Percentiles rank a stretch among this genome's conserved stretches.
Conservation (phyloP, 2,888 invertebrate species). For the Oligia latruncula region DNA sequence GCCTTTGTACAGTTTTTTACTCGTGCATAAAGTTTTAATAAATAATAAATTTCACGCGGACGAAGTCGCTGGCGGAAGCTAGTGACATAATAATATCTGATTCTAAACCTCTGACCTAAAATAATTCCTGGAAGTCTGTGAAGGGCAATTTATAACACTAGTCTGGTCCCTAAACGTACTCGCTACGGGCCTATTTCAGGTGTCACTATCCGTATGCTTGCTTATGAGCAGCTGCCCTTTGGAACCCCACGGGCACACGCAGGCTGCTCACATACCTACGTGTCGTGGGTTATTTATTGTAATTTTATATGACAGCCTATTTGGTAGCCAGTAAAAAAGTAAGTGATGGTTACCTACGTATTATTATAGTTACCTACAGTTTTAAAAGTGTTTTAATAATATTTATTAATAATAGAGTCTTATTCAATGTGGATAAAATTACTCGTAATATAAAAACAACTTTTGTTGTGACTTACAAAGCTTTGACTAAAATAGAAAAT, state of each 20-base stretch:
- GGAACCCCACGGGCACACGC: slow-evolving; percentile 2
- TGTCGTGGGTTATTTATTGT: slow-evolving; percentile 19
- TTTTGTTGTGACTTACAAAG: slow-evolving; percentile 16
- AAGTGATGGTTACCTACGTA: not conserved
- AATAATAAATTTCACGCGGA: too few relatives aligned
- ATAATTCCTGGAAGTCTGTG: not conserved
- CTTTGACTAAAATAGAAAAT: not conserved
- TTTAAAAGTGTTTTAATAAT: not conserved
- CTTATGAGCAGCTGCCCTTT: slow-evolving; percentile 43
- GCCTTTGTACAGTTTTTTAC: too few relatives aligned
- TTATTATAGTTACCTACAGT: not conserved
- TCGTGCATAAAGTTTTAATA: too few relatives aligned
- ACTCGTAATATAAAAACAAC: slow-evolving; percentile 6
- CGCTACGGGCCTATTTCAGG: slow-evolving; percentile 34
- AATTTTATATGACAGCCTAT: slow-evolving; percentile 28
- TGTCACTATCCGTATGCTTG: slow-evolving; percentile 40
- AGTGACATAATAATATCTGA: not conserved
- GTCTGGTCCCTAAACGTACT: slow-evolving; percentile 19
- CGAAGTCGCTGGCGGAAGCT: not conserved
- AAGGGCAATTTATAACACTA: not conserved
- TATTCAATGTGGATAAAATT: not conserved
- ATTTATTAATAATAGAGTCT: too few relatives aligned
- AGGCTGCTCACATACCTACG: not conserved
- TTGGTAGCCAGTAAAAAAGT: not conserved
- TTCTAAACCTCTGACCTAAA: not conserved